phyloP scores from a whole-genome alignment of 1,140 invertebrate genomes.

The Lucilia sericata region DNA sequence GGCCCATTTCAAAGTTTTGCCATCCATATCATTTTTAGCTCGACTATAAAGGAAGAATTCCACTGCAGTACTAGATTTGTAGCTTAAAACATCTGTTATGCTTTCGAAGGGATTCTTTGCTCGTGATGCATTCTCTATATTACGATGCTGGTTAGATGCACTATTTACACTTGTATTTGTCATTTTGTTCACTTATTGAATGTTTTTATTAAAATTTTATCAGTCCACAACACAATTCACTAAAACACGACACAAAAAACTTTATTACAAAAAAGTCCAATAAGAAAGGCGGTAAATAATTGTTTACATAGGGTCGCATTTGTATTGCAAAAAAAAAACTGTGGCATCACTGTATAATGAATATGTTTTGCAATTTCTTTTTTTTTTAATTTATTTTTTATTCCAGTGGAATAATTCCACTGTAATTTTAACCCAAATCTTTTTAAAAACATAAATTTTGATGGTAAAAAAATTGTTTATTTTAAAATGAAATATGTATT shows the following conservation, averaged over 20 bases:
- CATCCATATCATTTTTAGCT: slow-evolving; percentile 60
- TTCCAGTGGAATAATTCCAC: too few relatives aligned
- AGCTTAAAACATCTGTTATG: slow-evolving; percentile 47
- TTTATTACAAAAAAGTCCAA: neutral
- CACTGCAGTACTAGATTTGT: slow-evolving; percentile 47
- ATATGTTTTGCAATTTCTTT: too few relatives aligned
- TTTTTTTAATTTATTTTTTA: too few relatives aligned
- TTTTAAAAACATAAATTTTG: too few relatives aligned
- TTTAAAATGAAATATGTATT: too few relatives aligned
- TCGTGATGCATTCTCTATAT: slow-evolving; percentile 58
- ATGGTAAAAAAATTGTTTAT: too few relatives aligned
- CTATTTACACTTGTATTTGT: slow-evolving; percentile 55
- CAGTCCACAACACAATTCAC: neutral
- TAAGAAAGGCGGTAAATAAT: slow-evolving; percentile 25
- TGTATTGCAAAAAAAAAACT: neutral
- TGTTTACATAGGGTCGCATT: slow-evolving; percentile 13
- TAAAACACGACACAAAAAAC: neutral
- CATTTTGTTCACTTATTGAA: slow-evolving; percentile 51
- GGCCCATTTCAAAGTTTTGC: slow-evolving; percentile 71
- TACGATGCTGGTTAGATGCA: slow-evolving; percentile 59
- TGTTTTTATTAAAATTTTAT: neutral
- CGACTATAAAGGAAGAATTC: slow-evolving; percentile 59
- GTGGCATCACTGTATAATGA: neutral
- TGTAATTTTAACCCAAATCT: too few relatives aligned
- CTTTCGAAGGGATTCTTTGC: slow-evolving; percentile 61